Conservation (phyloP, 2,797 vertebrate species). For the Tenualosa thibaudeaui region DNA sequence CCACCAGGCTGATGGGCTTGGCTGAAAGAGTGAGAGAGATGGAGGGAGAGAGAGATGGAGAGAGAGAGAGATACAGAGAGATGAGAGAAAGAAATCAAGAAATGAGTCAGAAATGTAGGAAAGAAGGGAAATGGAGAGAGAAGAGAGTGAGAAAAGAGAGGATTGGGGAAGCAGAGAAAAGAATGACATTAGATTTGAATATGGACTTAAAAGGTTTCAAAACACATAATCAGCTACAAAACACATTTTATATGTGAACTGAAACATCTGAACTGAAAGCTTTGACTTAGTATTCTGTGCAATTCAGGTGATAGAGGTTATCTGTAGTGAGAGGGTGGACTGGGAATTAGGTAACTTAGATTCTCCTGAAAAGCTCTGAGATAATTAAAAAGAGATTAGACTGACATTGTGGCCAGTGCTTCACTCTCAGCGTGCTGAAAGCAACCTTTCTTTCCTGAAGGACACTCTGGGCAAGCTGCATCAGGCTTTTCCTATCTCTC, state of each 20-base stretch:
- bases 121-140: not conserved
- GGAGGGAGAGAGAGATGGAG: not conserved
- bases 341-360: not conserved
- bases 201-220: not conserved
- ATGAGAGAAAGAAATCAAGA: not conserved
- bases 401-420: slow-evolving; percentile 35
- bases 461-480: not conserved
- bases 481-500: slow-evolving; percentile 1
- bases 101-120: not conserved
- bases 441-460: slow-evolving; percentile 44
- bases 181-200: not conserved
- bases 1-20: slow-evolving; percentile 81
- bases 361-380: slow-evolving; percentile 27
- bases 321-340: not conserved
- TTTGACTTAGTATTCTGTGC: not conserved
- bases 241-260: too few relatives aligned
- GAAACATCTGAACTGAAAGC: not conserved
- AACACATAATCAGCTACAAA: too few relatives aligned
- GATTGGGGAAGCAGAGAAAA: not conserved
- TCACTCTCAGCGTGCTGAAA: slow-evolving; percentile 48
- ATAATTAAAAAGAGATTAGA: slow-evolving; percentile 81
- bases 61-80: not conserved
- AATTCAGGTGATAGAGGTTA: not conserved
- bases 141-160: not conserved
- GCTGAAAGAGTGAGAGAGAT: slow-evolving; percentile 58